These are phyloP conservation scores for Sanderia malayensis DNA, from an alignment of 30 jellyfish, hydroid and myxozoan genomes.

Conservation along the genomic window DNA sequence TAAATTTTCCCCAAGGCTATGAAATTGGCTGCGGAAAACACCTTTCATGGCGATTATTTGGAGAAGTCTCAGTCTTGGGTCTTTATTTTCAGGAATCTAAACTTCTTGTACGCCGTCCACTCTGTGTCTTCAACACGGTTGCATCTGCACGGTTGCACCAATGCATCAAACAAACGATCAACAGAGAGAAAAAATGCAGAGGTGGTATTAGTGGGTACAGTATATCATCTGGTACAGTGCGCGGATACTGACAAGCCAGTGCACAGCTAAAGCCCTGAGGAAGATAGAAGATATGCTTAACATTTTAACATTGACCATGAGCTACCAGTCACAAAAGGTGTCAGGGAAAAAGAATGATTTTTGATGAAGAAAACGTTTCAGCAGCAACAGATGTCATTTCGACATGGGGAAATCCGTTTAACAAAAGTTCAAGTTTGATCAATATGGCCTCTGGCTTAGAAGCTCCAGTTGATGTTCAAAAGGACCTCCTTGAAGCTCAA, in stretches of 20 bases:
- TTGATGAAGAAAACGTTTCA: constrained; percentile 29
- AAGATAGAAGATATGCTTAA: constrained; percentile 21
- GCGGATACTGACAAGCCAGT: constrained; percentile 58
- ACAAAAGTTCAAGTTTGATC: constrained; percentile 16
- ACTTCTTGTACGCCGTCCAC: constrained; percentile 24
- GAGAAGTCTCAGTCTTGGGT: constrained; percentile 9
- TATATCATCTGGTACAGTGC: constrained; percentile 48
- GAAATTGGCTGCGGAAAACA: constrained; percentile 26
- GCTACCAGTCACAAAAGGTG: constrained; percentile 42
- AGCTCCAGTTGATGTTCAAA: constrained; percentile 40
- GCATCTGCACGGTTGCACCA: constrained; percentile 64
- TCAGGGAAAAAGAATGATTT: constrained; percentile 40
- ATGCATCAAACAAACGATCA: constrained; percentile 54
- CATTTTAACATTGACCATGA: constrained; percentile 25
- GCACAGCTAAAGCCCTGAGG: constrained; percentile 42
- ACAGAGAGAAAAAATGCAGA: constrained; percentile 40
- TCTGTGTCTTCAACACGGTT: constrained; percentile 31
- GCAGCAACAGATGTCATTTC: constrained; percentile 1
- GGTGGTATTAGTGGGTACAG: constrained; percentile 62
- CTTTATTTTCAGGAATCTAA: constrained; percentile 42
- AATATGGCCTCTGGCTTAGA: constrained; percentile 45
- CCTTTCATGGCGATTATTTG: not conserved
- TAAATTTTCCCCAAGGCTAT: constrained; percentile 16
- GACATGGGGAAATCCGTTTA: constrained; percentile 59
- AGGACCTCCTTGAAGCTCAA: constrained; percentile 44